A percentile compares a stretch with the other conserved stretches of the same genome.
phyloP scores from a whole-genome alignment of 2,888 invertebrate genomes.

The Agonopterix subpropinquella region DNA sequence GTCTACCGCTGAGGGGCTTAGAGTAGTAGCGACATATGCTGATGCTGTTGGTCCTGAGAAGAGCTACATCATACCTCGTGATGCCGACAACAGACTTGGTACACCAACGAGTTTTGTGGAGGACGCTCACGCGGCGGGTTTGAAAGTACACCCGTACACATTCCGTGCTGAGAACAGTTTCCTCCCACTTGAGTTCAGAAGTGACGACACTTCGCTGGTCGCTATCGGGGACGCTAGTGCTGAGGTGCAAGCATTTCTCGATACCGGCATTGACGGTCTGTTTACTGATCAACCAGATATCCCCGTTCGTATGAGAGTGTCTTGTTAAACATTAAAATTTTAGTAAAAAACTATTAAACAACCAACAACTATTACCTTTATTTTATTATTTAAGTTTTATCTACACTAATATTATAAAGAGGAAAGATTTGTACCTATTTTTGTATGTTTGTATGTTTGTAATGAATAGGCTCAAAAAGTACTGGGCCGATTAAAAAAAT shows the following conservation, averaged over 20 bases:
- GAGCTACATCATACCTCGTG: constrained; percentile 53
- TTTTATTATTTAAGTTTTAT: too few species aligned
- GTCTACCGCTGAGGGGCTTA: constrained; percentile 51
- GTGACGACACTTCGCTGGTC: constrained; percentile 19
- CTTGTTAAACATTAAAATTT: neutral
- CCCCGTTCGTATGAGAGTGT: constrained; percentile 28
- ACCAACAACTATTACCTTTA: too few species aligned
- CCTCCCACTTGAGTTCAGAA: constrained; percentile 49
- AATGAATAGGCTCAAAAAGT: too few species aligned
- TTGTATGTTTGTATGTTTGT: too few species aligned
- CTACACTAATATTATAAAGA: too few species aligned
- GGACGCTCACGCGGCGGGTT: constrained; percentile 48
- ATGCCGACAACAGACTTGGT: constrained; percentile 37
- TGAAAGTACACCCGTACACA: constrained; percentile 62
- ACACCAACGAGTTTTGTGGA: constrained; percentile 44
- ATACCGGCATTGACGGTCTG: constrained; percentile 56
- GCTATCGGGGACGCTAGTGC: constrained; percentile 42
- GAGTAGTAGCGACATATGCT: constrained; percentile 53
- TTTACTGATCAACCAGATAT: constrained; percentile 64
- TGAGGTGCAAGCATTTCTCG: constrained; percentile 49
- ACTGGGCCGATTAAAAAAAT: too few species aligned
- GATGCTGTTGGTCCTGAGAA: constrained; percentile 61
- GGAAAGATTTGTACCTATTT: too few species aligned
- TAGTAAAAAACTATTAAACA: too few species aligned
- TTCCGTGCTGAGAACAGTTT: constrained; percentile 59